Evolutionary conservation across 1,140 invertebrate genomes (phyloP), one percentile per base, ranked within the genome.

Genomic region (Lysiphlebus fabarum): DNA sequence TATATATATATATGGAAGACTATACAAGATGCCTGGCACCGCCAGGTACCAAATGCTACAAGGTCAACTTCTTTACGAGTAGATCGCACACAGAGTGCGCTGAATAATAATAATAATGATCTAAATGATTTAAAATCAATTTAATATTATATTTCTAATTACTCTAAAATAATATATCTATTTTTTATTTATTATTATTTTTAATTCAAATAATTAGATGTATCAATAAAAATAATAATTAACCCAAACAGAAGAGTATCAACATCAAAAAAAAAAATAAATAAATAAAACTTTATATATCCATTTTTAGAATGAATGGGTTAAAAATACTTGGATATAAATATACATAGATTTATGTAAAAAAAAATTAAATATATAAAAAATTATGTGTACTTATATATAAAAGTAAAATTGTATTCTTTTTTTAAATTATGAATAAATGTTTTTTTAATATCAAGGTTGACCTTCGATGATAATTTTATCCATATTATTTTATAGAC

Each of bases 1-100:
- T 36, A 10, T 37, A 38, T 36, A 38, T 51, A 37, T 51, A 36
- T 51, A 37, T 37, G 37, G 37, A 37, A 51, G 49, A 33, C 49
- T 36, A 51, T 37, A 43, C 48, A 48, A 54, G 43, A 58, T 50
- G 58, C 61, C 73, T 76, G 74, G 74, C 72, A 78, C 75, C 66
- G 66, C 68, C 75, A 76, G 75, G 75, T 78, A 78, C 75, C 73
- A 76, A 78, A 76, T 76, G 75, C 75, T 74, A 76, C 75, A 78
- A 78, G 75, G 75, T 78, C 74, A 76, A 37, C 49, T 67, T 66
- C 72, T 67, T 70, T 62, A 61, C 59, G 64, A 63, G 61, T 62
- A 55, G 48, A 60, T 58, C 65, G 58, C 66, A 69, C 61, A 63
- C 65, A 67, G 67, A 67, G 59, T 63, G 62, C 63, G 65, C 59